Conservation (phyloP, 2,797 vertebrate species). For the Poecilia velifera region DNA sequence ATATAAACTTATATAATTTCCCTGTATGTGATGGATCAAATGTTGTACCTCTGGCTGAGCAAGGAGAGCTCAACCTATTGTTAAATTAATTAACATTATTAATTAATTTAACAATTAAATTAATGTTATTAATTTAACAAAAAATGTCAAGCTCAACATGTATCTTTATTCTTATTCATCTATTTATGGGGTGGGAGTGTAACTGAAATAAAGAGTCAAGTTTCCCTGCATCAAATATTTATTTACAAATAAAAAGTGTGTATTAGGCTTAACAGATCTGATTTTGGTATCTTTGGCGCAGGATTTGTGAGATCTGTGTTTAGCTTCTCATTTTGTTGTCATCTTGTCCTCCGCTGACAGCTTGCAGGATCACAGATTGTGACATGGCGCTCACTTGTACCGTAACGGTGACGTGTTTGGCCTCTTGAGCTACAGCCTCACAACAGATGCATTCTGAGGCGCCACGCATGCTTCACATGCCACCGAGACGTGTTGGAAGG, state of each 20-base stretch:
- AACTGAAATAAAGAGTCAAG: background rate
- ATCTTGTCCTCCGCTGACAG: constrained; percentile 9
- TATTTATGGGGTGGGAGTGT: background rate
- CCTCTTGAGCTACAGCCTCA: constrained; percentile 31
- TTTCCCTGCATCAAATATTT: background rate
- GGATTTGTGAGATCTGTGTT: background rate
- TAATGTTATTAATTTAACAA: background rate
- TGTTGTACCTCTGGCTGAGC: background rate
- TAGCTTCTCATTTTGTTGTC: background rate
- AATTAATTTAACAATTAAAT: no score
- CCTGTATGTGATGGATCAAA: background rate
- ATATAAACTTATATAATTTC: background rate
- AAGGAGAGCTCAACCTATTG: background rate
- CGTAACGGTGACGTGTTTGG: constrained; percentile 44
- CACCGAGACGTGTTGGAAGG: constrained; percentile 42
- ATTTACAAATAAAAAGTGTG: background rate
- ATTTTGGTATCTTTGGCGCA: background rate
- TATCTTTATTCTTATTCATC: background rate
- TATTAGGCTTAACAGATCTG: background rate
- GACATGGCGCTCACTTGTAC: constrained; percentile 13
- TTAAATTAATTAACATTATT: no score
- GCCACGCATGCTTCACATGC: constrained; percentile 56
- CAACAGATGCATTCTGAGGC: constrained; percentile 52
- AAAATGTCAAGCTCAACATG: background rate
- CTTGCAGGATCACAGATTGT: constrained; percentile 10